Percentiles rank a stretch among this genome's conserved stretches.
phyloP scores from a whole-genome alignment of 2,888 invertebrate species.

The Orthosia cruda region DNA sequence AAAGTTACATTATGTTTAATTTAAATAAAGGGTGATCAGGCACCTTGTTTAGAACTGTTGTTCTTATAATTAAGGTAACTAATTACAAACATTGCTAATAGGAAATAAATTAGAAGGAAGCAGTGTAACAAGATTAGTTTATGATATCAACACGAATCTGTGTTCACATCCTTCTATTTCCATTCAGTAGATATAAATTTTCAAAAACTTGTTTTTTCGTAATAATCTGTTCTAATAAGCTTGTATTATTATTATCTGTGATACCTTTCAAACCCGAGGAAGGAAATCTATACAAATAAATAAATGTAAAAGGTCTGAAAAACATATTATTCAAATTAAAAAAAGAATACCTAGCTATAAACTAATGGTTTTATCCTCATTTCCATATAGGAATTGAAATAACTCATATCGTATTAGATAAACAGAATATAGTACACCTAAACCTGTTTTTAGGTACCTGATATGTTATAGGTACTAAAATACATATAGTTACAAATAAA shows the following conservation, averaged over 20 bases:
- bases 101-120: neutral
- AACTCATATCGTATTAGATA: neutral
- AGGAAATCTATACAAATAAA: neutral
- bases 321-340: neutral
- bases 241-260: no score
- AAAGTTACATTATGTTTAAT: no score
- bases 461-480: neutral
- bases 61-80: neutral
- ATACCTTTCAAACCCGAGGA: neutral
- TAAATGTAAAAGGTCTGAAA: neutral
- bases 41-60: neutral
- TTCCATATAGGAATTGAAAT: neutral
- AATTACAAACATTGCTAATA: neutral
- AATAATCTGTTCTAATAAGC: neutral
- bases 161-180: no score
- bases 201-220: neutral
- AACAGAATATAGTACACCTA: neutral
- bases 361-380: slow-evolving; percentile 15
- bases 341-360: neutral
- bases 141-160: no score
- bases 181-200: no score
- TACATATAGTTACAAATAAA: neutral
- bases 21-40: neutral
- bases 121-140: neutral
- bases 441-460: neutral